Evolutionary conservation across 2,888 invertebrate genomes (phyloP), one percentile per base, ranked within the genome.

Genomic region (Loripinus fragilis): DNA sequence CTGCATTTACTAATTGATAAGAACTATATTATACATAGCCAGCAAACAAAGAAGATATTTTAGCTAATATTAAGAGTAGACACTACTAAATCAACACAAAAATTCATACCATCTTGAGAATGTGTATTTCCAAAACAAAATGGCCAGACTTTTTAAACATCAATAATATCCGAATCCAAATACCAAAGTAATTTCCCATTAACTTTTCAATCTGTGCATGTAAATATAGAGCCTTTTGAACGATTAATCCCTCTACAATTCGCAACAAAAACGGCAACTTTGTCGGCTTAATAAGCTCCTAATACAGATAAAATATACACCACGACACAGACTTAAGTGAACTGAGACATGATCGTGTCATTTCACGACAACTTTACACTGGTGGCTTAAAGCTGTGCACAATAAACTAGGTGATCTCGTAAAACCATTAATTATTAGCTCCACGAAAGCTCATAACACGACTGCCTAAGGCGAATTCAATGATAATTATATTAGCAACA

Each of bases 221-320:
- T 60, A 60, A 60, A 60, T 28, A 60, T 33, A 23, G 25, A 52
- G 12, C 52, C 52, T 52, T 52, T 28, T 23, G 20, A 23, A 52
- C 23, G 52, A 52, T 28, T 52, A 52, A 52, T 52, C 52, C 60
- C 33, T 28, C 12, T 30, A 33, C 60, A 60, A 60, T 60, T 60
- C 60, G 60, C 60, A n/a, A 60, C 60, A 60, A 60, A 60, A 60
- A 60, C 30, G 60, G 60, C 60, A 30, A 60, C 60, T 60, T 60
- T 60, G 60, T 60, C 30, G 30, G 60, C 60, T 60, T 28, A 60
- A 60, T 60, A 60, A 60, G 60, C 60, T 60, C 60, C 33, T 60
- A 33, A 60, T 33, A 60, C 60, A 3, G 60, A 60, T 60, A 60
- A 60, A 60, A 60, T 60, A 60, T 60, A 60, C 60, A 60, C 60